These are phyloP conservation scores for Phataginus tricuspis DNA, from an alignment of 2,797 vertebrate species.

Conservation along the genomic window DNA sequence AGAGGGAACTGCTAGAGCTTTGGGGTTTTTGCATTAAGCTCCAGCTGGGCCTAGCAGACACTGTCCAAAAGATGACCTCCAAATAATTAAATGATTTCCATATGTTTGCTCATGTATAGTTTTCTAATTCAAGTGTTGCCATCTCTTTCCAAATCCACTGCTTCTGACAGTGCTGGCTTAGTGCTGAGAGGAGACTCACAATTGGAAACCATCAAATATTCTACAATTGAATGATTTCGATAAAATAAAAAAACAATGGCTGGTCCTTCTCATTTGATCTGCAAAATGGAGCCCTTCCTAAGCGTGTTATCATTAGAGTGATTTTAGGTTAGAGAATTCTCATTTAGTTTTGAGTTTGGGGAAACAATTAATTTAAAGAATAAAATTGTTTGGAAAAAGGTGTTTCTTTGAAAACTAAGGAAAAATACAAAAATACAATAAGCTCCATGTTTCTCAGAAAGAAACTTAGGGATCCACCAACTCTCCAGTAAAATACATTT, in stretches of 20 bases:
- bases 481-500: neutral
- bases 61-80: constrained; percentile 72
- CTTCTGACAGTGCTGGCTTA: constrained; percentile 47
- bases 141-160: neutral
- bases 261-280: neutral
- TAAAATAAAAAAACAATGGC: neutral
- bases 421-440: neutral
- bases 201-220: neutral
- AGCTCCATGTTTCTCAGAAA: neutral
- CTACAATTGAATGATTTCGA: neutral
- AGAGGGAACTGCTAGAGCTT: neutral
- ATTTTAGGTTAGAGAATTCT: constrained; percentile 45
- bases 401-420: neutral
- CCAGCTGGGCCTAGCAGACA: constrained; percentile 57
- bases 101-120: constrained; percentile 37
- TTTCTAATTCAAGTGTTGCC: constrained; percentile 44
- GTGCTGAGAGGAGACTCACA: neutral
- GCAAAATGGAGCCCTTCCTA: constrained; percentile 27
- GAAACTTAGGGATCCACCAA: neutral
- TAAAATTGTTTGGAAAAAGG: neutral
- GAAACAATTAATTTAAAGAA: constrained; percentile 31
- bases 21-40: constrained; percentile 67
- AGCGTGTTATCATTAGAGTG: neutral
- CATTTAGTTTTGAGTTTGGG: neutral
- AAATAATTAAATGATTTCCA: constrained; percentile 72